Conservation (phyloP, 2,888 invertebrate genomes). For the Ochropleura leucogaster region DNA sequence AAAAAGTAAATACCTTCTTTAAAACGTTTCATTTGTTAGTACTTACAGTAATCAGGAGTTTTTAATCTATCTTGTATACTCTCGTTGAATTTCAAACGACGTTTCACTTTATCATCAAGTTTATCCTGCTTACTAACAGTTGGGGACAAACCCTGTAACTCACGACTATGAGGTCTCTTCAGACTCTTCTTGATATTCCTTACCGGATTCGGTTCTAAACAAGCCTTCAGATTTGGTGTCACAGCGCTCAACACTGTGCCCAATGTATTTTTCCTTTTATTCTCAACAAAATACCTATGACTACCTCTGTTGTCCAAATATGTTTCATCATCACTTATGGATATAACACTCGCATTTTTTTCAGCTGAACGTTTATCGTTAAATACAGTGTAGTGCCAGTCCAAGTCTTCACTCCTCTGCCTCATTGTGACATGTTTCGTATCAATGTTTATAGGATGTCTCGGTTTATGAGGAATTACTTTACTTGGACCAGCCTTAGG, state of each 20-base stretch:
- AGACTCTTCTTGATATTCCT: constrained; percentile 84
- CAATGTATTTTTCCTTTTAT: constrained; percentile 60
- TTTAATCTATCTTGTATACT: constrained; percentile 67
- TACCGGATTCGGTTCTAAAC: constrained; percentile 72
- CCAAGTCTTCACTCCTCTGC: constrained; percentile 68
- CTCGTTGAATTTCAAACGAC: constrained; percentile 74
- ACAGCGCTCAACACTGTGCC: constrained; percentile 59
- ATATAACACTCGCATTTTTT: constrained; percentile 62
- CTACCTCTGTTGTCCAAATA: constrained; percentile 39
- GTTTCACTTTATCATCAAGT: constrained; percentile 72
- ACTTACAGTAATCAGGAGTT: constrained; percentile 79
- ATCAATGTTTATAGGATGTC: constrained; percentile 64
- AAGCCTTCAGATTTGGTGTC: constrained; percentile 72
- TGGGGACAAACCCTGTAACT: constrained; percentile 80
- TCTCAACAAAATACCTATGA: constrained; percentile 49
- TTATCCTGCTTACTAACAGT: constrained; percentile 58
- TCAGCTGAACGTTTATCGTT: constrained; percentile 65
- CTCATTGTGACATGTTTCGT: constrained; percentile 75
- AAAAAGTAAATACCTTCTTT: neutral
- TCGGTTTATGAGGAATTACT: constrained; percentile 34
- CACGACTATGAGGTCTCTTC: constrained; percentile 83
- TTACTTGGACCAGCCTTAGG: constrained; percentile 55
- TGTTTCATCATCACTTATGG: constrained; percentile 73
- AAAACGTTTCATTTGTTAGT: neutral
- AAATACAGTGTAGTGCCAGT: constrained; percentile 75